These are phyloP conservation scores for Nycticorax nycticorax DNA, from an alignment of 2,113 vertebrate genomes.

Conservation along the genomic window DNA sequence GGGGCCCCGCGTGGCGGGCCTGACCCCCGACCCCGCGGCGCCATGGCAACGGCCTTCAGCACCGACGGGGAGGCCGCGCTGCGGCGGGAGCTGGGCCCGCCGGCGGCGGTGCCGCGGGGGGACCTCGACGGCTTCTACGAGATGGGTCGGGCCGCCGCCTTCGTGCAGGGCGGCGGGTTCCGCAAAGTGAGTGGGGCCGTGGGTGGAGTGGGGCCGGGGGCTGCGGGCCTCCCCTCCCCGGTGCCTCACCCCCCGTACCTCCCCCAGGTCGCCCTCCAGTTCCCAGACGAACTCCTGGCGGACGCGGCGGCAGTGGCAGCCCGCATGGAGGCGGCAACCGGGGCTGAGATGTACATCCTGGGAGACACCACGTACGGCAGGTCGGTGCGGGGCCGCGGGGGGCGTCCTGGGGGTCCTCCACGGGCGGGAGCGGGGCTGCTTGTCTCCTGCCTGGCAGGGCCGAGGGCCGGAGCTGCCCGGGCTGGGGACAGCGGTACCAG, in stretches of 20 bases:
- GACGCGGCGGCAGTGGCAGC: constrained; percentile 79
- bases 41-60: constrained; percentile 76
- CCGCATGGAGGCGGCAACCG: constrained; percentile 75
- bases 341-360: constrained; percentile 82
- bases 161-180: constrained; percentile 51
- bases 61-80: constrained; percentile 67
- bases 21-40: too few relatives aligned
- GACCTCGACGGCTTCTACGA: constrained; percentile 72
- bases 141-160: constrained; percentile 55
- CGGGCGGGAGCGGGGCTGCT: background rate
- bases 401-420: background rate
- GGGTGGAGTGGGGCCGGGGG: background rate
- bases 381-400: background rate
- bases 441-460: background rate
- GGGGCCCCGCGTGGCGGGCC: background rate
- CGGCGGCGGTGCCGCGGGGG: background rate
- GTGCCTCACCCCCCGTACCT: background rate
- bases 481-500: background rate
- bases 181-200: constrained; percentile 7
- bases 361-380: constrained; percentile 97
- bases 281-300: constrained; percentile 87
- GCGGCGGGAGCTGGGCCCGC: constrained; percentile 11
- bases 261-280: constrained; percentile 91
- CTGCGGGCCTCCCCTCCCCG: background rate
- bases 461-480: background rate